Conservation (phyloP, 1,140 invertebrate species). For the honey bee (Apis mellifera) region DNA sequence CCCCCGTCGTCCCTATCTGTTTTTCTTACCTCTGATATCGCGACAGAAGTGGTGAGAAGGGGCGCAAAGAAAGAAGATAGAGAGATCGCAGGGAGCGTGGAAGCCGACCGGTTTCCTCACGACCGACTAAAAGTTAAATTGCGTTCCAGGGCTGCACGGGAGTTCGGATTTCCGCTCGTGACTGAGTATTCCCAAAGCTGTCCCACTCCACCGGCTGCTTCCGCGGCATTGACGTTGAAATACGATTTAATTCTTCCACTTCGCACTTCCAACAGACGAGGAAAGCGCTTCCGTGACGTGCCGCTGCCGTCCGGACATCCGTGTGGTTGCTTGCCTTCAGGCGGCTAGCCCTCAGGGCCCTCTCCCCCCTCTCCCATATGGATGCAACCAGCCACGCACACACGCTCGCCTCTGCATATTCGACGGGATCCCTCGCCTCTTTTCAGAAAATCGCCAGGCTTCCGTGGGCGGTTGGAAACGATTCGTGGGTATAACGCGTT, state of each 20-base stretch:
- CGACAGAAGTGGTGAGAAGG: too few relatives aligned
- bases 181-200: slow-evolving; percentile 75
- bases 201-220: slow-evolving; percentile 56
- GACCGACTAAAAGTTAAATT: slow-evolving; percentile 77
- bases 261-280: slow-evolving; percentile 68
- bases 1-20: not conserved
- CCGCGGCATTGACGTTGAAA: slow-evolving; percentile 74
- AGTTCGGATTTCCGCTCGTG: slow-evolving; percentile 74
- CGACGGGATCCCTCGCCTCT: not conserved
- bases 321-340: slow-evolving; percentile 22
- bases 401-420: not conserved
- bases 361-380: not conserved
- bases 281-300: slow-evolving; percentile 58
- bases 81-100: slow-evolving; percentile 40
- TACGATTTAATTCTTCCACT: slow-evolving; percentile 77
- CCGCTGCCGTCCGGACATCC: slow-evolving; percentile 33
- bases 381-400: not conserved
- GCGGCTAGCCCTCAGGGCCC: slow-evolving; percentile 24
- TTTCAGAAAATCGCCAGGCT: slow-evolving; percentile 28
- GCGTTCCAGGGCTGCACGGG: slow-evolving; percentile 69
- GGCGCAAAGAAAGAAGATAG: not conserved
- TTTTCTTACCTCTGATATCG: not conserved
- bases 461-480: slow-evolving; percentile 32
- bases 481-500: slow-evolving; percentile 54
- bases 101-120: slow-evolving; percentile 58